A percentile compares a stretch with the other conserved stretches of the same genome.
phyloP scores from a whole-genome alignment of 2,113 vertebrate species.

The Charadrius vociferus region DNA sequence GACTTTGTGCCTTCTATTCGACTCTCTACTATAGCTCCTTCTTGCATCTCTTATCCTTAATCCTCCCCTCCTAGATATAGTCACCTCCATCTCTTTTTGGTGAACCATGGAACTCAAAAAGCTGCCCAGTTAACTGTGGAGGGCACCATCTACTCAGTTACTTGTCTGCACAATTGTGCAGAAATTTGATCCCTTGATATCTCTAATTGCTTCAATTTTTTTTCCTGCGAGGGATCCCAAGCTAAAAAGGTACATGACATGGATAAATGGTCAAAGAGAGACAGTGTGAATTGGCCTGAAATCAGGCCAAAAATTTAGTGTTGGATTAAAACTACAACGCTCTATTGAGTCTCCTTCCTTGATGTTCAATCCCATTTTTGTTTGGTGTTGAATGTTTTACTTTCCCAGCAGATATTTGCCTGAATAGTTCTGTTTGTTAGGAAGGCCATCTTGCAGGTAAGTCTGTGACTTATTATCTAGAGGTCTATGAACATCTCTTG shows the following conservation, averaged over 20 bases:
- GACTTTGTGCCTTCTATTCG: not conserved
- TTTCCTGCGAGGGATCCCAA: not conserved
- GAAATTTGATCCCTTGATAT: not conserved
- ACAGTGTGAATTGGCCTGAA: not conserved
- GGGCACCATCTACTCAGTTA: not conserved
- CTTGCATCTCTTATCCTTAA: not conserved
- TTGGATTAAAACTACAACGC: not conserved
- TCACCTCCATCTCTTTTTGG: not conserved
- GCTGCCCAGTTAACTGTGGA: not conserved
- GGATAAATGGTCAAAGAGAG: not conserved
- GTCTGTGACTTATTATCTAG: not conserved
- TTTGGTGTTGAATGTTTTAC: not conserved
- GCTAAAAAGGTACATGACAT: not conserved
- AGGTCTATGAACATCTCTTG: not conserved
- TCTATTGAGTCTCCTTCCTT: not conserved
- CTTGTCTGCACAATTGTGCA: not conserved
- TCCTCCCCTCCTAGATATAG: not conserved
- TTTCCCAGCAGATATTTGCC: not conserved
- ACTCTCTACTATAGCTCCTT: not conserved
- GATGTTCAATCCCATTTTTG: not conserved
- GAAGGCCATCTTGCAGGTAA: not conserved
- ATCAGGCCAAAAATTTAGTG: not conserved
- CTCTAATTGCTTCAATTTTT: not conserved
- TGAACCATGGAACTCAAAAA: not conserved
- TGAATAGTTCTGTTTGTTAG: not conserved